These are phyloP conservation scores for Leptobrachium leishanense DNA, from an alignment of 2,113 vertebrate species.

Conservation along the genomic window DNA sequence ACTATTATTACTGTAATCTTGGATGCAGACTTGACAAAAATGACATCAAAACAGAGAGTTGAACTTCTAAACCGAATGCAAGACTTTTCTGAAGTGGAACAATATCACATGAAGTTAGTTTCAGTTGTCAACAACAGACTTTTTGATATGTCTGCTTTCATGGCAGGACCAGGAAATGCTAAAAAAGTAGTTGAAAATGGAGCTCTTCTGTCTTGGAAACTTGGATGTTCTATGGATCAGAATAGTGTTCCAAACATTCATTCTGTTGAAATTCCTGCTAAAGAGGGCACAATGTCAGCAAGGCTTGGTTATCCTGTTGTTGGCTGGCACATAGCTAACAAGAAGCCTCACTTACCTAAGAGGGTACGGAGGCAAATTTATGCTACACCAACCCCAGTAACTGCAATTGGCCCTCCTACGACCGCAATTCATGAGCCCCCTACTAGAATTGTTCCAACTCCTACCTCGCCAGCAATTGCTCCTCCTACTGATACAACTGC, in stretches of 20 bases:
- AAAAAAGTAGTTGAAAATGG: constrained; percentile 97
- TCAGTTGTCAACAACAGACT: constrained; percentile 95
- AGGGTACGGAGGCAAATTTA: constrained; percentile 86
- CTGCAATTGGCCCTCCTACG: constrained; percentile 83
- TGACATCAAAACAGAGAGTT: constrained; percentile 85
- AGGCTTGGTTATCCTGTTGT: constrained; percentile 90
- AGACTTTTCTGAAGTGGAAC: constrained; percentile 84
- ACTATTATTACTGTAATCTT: constrained; percentile 92
- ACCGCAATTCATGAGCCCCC: constrained; percentile 81
- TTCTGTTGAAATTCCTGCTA: constrained; percentile 85
- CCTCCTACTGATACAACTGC: constrained; percentile 80
- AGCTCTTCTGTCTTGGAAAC: constrained; percentile 90
- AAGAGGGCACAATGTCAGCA: constrained; percentile 90
- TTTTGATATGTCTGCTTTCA: constrained; percentile 96
- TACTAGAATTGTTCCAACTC: constrained; percentile 85
- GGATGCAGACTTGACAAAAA: constrained; percentile 94
- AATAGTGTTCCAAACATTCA: constrained; percentile 86
- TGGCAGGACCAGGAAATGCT: constrained; percentile 95
- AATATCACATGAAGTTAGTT: constrained; percentile 87
- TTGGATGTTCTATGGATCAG: constrained; percentile 90
- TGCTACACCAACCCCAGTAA: constrained; percentile 89
- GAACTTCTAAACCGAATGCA: constrained; percentile 80
- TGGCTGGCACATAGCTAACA: constrained; percentile 97
- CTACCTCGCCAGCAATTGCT: constrained; percentile 84
- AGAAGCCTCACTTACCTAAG: constrained; percentile 87